Evolutionary conservation across 1,140 invertebrate species (phyloP).

Genomic region (Hyposmocoma kahamanoa): DNA sequence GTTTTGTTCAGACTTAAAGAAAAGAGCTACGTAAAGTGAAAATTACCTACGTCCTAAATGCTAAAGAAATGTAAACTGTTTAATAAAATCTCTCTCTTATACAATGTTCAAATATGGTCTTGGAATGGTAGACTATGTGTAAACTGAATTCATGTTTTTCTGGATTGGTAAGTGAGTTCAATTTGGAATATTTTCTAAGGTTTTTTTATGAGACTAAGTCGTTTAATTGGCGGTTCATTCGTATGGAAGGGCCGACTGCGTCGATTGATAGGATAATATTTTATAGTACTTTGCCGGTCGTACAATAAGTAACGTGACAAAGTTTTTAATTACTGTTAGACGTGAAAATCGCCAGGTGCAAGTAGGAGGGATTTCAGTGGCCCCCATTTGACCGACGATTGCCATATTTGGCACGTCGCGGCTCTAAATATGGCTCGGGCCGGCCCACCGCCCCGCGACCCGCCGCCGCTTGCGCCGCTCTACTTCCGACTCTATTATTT

Average conservation of each 20-base stretch:
- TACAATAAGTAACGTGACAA: conserved; percentile 62
- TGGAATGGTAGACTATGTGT: no score
- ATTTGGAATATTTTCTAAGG: no score
- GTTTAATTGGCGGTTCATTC: no score
- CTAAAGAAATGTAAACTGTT: no score
- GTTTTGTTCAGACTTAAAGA: no score
- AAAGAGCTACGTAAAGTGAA: no score
- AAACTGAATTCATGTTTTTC: no score
- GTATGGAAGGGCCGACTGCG: background rate
- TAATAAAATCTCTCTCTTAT: no score
- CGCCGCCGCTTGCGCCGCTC: conserved; percentile 53
- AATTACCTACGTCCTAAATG: no score
- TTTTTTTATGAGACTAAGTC: no score
- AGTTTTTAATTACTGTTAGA: conserved; percentile 71
- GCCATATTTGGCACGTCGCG: conserved; percentile 82
- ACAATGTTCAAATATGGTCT: no score
- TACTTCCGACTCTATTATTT: conserved; percentile 74
- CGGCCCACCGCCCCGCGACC: conserved; percentile 72
- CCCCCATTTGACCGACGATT: conserved; percentile 81
- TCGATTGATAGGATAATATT: background rate
- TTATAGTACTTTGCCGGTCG: conserved; percentile 6
- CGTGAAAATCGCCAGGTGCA: conserved; percentile 69
- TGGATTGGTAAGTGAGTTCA: no score
- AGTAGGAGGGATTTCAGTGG: conserved; percentile 79
- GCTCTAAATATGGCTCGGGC: conserved; percentile 84